These are phyloP conservation scores for Eupithecia abbreviata DNA, from an alignment of 2,888 invertebrate species.

Conservation along the genomic window DNA sequence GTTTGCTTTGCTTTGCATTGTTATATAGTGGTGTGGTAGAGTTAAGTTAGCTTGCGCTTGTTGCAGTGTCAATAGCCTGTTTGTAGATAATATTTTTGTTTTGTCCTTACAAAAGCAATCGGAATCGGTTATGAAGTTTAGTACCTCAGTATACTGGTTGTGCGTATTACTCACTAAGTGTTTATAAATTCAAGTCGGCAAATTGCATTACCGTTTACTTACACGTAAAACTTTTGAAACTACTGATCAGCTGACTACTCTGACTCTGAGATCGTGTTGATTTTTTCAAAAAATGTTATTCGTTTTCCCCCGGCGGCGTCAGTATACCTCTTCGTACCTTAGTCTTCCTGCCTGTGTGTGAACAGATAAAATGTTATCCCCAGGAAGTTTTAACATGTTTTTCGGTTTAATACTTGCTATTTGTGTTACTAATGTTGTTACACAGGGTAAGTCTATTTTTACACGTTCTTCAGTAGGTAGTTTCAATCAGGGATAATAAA, in stretches of 20 bases:
- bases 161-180: background rate
- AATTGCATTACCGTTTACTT: background rate
- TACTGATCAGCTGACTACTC: background rate
- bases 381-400: background rate
- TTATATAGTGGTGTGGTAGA: background rate
- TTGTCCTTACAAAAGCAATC: background rate
- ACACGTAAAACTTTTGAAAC: background rate
- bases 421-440: slow-evolving; percentile 16
- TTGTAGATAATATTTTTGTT: background rate
- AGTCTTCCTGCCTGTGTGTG: background rate
- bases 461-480: background rate
- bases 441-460: slow-evolving; percentile 32
- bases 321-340: no score
- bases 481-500: background rate
- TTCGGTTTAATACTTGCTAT: slow-evolving; percentile 13
- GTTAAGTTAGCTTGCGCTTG: background rate
- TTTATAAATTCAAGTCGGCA: background rate
- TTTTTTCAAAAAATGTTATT: background rate
- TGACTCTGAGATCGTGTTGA: background rate
- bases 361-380: background rate
- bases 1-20: background rate
- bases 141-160: background rate
- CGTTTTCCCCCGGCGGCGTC: background rate
- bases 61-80: background rate
- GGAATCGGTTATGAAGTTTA: background rate